Base-by-base conservation (phyloP, 2,888 invertebrate species). In the Nowickia ferox region DNA sequence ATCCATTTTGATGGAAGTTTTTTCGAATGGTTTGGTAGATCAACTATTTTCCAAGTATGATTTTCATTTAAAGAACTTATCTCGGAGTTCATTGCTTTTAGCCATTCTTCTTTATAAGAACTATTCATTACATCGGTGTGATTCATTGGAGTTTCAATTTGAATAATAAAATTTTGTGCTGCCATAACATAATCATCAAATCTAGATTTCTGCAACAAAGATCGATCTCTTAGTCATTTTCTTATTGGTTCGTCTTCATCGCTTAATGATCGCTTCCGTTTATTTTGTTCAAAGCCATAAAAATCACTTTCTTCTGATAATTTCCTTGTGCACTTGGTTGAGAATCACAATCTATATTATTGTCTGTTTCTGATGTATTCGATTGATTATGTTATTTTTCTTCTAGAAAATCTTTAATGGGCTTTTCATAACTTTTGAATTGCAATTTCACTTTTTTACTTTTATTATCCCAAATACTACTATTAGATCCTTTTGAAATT, bases 51-150 rank as follows among this genome's bases (percentile, higher is more conserved):
- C 40, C 74, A 75, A 15, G 74, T 63, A 0, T 63, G 48, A 19
- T 63, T 75, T 63, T 75, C 74, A 9, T 63, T 42, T 19, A 75
- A 42, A 1, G 48, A 74, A 66, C n/a, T n/a, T n/a, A n/a, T n/a
- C n/a, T n/a, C n/a, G n/a, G n/a, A n/a, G n/a, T n/a, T n/a, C n/a
- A n/a, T n/a, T n/a, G n/a, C n/a, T n/a, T n/a, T n/a, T n/a, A n/a
- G n/a, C n/a, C n/a, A n/a, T 42, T 69, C 19, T 15, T 65, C 38
- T 30, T 63, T 44, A 15, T 68, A 1, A 38, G 1, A n/a, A 17
- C 61, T 78, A 15, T 61, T 61, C 9, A 40, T n/a, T 9, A 22
- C 40, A 17, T 53, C 76, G 1, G 8, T 8, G 30, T 46, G 38
- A 30, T 9, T 59, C 2, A 46, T 44, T 59, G 46, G 72, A 46